phyloP scores from a whole-genome alignment of 2,888 invertebrate genomes.

The Dermolepida albohirtum region DNA sequence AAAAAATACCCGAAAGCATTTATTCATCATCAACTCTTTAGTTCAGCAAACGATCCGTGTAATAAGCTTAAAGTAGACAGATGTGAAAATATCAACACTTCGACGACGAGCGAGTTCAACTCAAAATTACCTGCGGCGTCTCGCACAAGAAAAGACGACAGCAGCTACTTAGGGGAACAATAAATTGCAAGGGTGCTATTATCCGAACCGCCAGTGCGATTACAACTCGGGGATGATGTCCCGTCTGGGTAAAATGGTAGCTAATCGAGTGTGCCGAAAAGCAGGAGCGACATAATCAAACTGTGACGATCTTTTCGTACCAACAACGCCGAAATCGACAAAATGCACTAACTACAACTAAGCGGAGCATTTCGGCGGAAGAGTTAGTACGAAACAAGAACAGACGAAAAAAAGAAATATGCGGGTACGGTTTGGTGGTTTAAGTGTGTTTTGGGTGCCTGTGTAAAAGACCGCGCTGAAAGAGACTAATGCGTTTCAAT shows the following conservation, averaged over 20 bases:
- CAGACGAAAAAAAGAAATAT: conserved; percentile 24
- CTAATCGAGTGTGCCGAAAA: conserved; percentile 53
- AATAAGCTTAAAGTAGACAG: conserved; percentile 36
- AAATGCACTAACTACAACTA: conserved; percentile 9
- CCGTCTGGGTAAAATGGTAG: conserved; percentile 45
- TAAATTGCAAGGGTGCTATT: conserved; percentile 45
- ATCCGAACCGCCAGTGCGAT: conserved; percentile 34
- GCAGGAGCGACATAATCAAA: conserved; percentile 45
- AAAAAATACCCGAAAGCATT: not conserved
- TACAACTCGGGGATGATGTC: conserved; percentile 26
- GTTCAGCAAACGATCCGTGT: conserved; percentile 32
- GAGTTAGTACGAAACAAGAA: conserved; percentile 11
- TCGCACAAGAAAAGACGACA: conserved; percentile 28
- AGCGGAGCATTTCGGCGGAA: too few relatives aligned
- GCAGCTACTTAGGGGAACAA: conserved; percentile 48
- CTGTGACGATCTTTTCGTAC: conserved; percentile 25
- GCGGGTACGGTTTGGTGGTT: not conserved
- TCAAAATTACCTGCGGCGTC: conserved; percentile 39
- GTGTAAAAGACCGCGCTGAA: conserved; percentile 49
- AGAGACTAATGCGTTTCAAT: conserved; percentile 55
- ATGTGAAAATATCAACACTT: conserved; percentile 44
- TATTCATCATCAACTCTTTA: not conserved
- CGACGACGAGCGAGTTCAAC: conserved; percentile 3
- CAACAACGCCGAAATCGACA: conserved; percentile 36
- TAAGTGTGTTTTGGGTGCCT: conserved; percentile 30